A percentile compares a stretch with the other conserved stretches of the same genome.
Conservation (phyloP, 2,888 invertebrate genomes). For the Acronicta psi region DNA sequence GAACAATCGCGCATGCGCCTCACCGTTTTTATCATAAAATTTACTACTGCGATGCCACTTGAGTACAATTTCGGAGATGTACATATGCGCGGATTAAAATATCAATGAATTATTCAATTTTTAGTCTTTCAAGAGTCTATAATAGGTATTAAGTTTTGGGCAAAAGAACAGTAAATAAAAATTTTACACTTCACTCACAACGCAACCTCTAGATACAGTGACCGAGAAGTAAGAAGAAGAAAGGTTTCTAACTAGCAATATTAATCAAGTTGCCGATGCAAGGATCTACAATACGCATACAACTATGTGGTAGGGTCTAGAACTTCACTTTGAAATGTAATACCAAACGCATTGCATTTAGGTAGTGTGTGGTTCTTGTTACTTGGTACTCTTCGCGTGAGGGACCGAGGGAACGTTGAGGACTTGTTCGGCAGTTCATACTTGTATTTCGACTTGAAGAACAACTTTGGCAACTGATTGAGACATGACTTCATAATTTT, state of each 20-base stretch:
- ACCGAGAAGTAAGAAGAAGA: conserved; percentile 38
- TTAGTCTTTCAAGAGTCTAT: background rate
- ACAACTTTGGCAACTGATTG: conserved; percentile 81
- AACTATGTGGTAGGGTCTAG: conserved; percentile 48
- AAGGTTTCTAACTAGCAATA: conserved; percentile 50
- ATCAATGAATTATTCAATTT: too few species aligned
- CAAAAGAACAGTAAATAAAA: too few species aligned
- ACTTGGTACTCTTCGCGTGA: conserved; percentile 71
- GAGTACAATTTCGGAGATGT: too few species aligned
- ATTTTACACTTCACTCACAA: conserved; percentile 39
- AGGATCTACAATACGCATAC: conserved; percentile 48
- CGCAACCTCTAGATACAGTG: conserved; percentile 33
- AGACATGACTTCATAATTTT: conserved; percentile 82
- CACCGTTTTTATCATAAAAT: too few species aligned
- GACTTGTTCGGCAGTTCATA: conserved; percentile 77
- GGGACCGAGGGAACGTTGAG: conserved; percentile 80
- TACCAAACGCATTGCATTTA: conserved; percentile 81
- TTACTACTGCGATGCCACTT: too few species aligned
- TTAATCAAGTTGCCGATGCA: conserved; percentile 53
- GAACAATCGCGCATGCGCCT: too few species aligned
- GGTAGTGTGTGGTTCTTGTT: conserved; percentile 85
- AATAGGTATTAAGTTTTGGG: background rate
- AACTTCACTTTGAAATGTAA: conserved; percentile 50
- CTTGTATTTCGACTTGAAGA: conserved; percentile 80
- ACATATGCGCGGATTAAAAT: too few species aligned